Base-by-base conservation (phyloP, 2,797 vertebrate genomes). In the Picus viridis region DNA sequence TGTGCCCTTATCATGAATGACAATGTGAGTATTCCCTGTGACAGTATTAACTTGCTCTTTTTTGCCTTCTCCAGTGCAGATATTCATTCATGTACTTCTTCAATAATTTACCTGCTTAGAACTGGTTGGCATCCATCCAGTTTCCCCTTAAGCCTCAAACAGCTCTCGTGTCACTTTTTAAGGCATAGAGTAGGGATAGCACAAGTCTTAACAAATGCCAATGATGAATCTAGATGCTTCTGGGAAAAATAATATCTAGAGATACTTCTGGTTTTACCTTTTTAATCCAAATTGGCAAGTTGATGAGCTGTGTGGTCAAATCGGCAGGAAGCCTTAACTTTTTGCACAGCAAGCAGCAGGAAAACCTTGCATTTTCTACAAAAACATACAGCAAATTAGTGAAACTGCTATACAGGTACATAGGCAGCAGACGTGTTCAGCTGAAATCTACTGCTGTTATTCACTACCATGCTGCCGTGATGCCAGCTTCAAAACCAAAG, bases 231-330 rank as follows among this genome's bases (percentile, higher is more conserved):
- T 53, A 36, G 26, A 54, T 64, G 29, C 10, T 84, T 87, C 64
- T 68, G 82, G 43, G 18, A 73, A 92, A 15, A 71, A 9, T 10
- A 67, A 43, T 36, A 27, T 67, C 49, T 71, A 81, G 4, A 93
- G 27, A 62, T 4, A 26, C 81, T 92, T 84, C 32, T 73, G 2
- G 24, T 93, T 84, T 77, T 87, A 51, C 26, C 20, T 72, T 54
- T 54, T 61, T 71, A 83, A 41, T n/a, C 82, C 65, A 73, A 83
- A 71, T 83, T 85, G 89, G 41, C 61, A 94, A 82, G 54, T 53
- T 36, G 12, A 1, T 24, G 41, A 90, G 45, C 29, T 88, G 36
- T 19, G 30, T 32, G 70, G 54, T 19, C 27, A 65, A 75, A 88
- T 43, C 51, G 70, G 54, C 36, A 69, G 57, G 76, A 58, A 92